phyloP scores from a whole-genome alignment of 2,113 vertebrate species.

The Poecilia latipinna region DNA sequence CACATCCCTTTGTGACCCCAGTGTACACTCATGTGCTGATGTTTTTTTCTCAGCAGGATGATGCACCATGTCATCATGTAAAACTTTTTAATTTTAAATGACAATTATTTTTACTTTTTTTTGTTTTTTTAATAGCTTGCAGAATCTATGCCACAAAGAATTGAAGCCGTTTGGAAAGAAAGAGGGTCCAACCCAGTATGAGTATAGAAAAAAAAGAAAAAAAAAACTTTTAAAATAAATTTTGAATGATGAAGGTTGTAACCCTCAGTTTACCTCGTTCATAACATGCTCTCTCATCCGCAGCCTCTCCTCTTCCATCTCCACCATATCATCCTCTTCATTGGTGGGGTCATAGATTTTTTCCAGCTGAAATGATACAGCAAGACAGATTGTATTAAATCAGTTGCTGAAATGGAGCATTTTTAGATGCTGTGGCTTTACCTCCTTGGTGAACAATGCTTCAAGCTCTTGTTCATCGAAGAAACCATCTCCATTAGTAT shows the following conservation, averaged over 20 bases:
- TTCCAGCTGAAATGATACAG: constrained; percentile 84
- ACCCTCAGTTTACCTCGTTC: constrained; percentile 86
- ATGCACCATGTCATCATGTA: not conserved
- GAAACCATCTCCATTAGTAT: constrained; percentile 93
- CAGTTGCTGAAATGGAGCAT: not conserved
- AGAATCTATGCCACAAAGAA: too few relatives aligned
- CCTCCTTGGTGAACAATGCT: constrained; percentile 97
- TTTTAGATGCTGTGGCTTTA: constrained; percentile 52
- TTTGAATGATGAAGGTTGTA: not conserved
- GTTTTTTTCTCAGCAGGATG: too few relatives aligned
- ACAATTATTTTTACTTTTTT: not conserved
- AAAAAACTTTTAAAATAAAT: not conserved
- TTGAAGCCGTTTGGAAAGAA: too few relatives aligned
- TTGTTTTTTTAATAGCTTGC: too few relatives aligned
- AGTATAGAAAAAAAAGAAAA: too few relatives aligned
- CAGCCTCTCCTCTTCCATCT: constrained; percentile 97
- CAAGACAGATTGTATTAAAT: constrained; percentile 1
- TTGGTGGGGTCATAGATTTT: constrained; percentile 97
- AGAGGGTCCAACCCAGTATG: too few relatives aligned
- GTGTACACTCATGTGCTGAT: too few relatives aligned
- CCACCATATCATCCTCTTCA: constrained; percentile 97
- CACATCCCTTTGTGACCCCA: too few relatives aligned
- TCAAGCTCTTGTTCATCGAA: constrained; percentile 97
- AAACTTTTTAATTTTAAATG: not conserved
- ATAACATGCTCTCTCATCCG: constrained; percentile 98